Conservation (phyloP, 2,113 vertebrate species). For the Osmerus eperlanus region DNA sequence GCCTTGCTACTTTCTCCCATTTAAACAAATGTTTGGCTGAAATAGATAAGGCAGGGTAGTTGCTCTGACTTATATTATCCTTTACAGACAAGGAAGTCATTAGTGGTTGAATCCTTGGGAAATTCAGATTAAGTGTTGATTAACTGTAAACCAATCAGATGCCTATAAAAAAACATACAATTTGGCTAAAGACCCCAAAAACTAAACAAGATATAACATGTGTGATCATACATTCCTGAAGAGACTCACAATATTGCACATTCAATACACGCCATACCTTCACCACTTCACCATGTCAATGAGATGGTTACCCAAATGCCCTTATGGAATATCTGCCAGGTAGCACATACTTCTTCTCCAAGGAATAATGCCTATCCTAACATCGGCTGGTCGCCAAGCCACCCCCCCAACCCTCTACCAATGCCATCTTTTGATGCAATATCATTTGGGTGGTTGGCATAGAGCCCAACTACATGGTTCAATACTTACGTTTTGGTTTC, state of each 20-base stretch:
- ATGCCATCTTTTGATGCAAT: neutral
- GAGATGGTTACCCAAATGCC: constrained; percentile 17
- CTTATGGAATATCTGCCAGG: constrained; percentile 40
- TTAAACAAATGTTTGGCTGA: constrained; percentile 1
- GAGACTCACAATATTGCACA: no score
- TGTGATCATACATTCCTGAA: no score
- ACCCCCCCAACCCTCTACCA: neutral
- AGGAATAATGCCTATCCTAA: constrained; percentile 8
- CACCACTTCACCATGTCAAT: neutral
- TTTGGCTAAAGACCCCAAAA: no score
- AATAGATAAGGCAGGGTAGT: neutral
- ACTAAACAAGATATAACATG: no score
- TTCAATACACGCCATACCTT: no score
- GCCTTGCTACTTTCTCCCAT: constrained; percentile 2
- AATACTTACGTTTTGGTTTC: constrained; percentile 76
- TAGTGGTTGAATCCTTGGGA: neutral
- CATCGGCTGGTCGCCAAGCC: neutral
- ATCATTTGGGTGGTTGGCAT: constrained; percentile 57
- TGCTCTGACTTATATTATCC: neutral
- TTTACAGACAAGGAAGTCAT: neutral
- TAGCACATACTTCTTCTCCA: neutral
- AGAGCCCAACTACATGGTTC: constrained; percentile 65
- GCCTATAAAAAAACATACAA: no score
- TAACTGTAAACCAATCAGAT: neutral
- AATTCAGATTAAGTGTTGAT: neutral